These are phyloP conservation scores for Orchestia grillus DNA, from an alignment of 1,140 invertebrate species.

Conservation along the genomic window DNA sequence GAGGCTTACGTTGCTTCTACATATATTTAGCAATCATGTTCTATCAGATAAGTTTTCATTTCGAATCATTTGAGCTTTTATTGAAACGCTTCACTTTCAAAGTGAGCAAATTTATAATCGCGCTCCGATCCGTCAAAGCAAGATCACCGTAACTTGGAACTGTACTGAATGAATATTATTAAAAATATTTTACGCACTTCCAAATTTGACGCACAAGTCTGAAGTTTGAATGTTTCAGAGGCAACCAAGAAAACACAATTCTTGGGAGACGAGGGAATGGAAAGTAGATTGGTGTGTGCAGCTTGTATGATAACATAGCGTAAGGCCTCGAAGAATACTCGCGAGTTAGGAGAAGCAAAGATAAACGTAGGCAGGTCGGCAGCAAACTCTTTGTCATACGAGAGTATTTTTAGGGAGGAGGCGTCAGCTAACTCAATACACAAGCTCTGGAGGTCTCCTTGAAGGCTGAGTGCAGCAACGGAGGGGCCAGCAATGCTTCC, in stretches of 20 bases:
- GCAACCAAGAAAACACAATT: not conserved
- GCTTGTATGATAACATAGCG: not conserved
- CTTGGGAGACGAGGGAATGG: not conserved
- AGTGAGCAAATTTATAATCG: not conserved
- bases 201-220: not conserved
- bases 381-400: not conserved
- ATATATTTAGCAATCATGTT: not conserved
- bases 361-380: not conserved
- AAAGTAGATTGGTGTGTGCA: not conserved
- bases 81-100: not conserved
- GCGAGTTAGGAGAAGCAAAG: not conserved
- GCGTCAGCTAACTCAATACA: not conserved
- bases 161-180: not conserved
- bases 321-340: not conserved
- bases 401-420: not conserved
- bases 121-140: not conserved
- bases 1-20: not conserved
- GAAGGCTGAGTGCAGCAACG: not conserved
- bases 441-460: not conserved
- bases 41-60: not conserved
- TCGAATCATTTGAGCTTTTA: not conserved
- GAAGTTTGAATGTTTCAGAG: not conserved
- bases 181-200: not conserved
- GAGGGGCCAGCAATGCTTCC: not conserved
- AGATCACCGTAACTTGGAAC: not conserved